A percentile compares a stretch with the other conserved stretches of the same genome.
Conservation (phyloP, 2,797 vertebrate species). For the Pampus argenteus region DNA sequence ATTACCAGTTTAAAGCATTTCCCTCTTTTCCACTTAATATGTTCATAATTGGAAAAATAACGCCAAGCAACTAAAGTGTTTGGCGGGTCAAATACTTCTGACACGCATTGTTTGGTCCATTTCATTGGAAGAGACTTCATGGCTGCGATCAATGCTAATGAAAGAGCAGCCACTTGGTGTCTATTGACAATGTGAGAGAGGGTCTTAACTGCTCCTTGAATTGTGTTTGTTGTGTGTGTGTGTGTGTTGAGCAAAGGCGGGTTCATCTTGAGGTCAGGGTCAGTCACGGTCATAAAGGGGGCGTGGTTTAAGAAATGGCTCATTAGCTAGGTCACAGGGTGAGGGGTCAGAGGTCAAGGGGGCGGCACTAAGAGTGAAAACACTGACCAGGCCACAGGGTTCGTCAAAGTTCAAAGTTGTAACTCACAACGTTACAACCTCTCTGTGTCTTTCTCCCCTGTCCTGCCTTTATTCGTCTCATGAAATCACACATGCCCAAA, state of each 20-base stretch:
- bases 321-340: constrained; percentile 67
- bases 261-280: constrained; percentile 79
- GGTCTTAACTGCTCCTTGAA: constrained; percentile 40
- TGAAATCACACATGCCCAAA: constrained; percentile 15
- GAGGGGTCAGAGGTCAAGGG: constrained; percentile 68
- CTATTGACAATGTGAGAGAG: constrained; percentile 40
- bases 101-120: constrained; percentile 12
- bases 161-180: constrained; percentile 31
- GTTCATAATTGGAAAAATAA: constrained; percentile 9
- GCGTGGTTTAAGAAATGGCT: constrained; percentile 69
- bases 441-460: neutral
- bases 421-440: constrained; percentile 67
- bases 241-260: constrained; percentile 46
- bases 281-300: constrained; percentile 73
- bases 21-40: neutral
- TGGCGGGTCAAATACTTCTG: neutral
- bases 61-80: constrained; percentile 8
- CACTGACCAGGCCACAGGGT: constrained; percentile 69
- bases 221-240: constrained; percentile 39
- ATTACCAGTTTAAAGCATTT: neutral
- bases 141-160: constrained; percentile 41
- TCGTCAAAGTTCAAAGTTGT: constrained; percentile 73
- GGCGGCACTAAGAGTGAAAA: constrained; percentile 66
- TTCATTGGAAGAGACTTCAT: constrained; percentile 20
- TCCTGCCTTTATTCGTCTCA: constrained; percentile 40